Conservation (phyloP, 2,113 vertebrate genomes). For the Australoheros scitulus region DNA sequence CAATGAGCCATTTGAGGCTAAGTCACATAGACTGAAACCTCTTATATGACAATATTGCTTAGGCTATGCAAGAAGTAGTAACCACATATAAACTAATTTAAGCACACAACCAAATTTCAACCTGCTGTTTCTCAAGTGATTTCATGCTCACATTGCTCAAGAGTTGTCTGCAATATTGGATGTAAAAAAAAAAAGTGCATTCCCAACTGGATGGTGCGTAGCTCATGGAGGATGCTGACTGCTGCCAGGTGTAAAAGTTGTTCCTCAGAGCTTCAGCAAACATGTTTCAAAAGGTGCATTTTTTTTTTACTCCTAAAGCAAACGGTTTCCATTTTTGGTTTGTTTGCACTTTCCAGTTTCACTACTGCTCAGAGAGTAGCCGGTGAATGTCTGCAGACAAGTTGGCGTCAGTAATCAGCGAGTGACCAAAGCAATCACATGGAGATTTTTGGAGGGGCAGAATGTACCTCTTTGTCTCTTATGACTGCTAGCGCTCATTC, state of each 20-base stretch:
- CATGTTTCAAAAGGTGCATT: not conserved
- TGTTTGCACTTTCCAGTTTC: not conserved
- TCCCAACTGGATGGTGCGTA: not conserved
- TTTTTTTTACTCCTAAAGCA: too few species aligned
- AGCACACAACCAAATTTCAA: not conserved
- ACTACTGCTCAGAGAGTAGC: not conserved
- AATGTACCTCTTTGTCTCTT: not conserved
- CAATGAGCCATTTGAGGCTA: not conserved
- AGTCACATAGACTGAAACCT: not conserved
- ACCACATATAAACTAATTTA: not conserved
- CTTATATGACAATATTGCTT: not conserved
- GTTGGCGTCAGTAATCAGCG: not conserved
- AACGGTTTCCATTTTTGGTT: not conserved
- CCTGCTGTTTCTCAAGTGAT: too few species aligned
- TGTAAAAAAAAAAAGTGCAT: not conserved
- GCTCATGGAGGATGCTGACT: not conserved
- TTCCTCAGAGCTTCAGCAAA: not conserved
- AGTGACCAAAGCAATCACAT: not conserved
- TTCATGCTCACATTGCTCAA: too few species aligned
- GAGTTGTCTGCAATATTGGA: not conserved
- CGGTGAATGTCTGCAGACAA: not conserved
- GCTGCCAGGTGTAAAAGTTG: not conserved
- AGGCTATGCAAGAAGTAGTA: not conserved
- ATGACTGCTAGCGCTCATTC: not conserved
- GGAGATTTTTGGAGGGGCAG: not conserved